phyloP scores from a whole-genome alignment of 2,113 vertebrate species.

The Eonycteris spelaea region DNA sequence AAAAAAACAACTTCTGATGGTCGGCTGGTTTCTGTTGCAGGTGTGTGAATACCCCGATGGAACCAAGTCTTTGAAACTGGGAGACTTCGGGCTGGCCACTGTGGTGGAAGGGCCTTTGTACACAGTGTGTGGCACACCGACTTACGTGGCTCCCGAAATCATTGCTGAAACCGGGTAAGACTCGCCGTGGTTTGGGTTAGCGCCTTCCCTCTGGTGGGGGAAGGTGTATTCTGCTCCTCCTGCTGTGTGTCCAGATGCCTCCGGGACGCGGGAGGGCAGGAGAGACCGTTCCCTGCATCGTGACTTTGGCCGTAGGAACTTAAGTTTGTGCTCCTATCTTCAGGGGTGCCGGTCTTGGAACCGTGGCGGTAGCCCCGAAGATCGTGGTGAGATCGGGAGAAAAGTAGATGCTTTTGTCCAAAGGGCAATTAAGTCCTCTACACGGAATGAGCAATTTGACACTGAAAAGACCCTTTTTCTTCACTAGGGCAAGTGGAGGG shows the following conservation, averaged over 20 bases:
- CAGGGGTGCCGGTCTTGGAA: not conserved
- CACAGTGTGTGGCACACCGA: constrained; percentile 97
- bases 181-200: not conserved
- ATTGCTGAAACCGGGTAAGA: constrained; percentile 96
- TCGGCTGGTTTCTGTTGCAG: constrained; percentile 72
- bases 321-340: not conserved
- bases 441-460: not conserved
- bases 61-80: constrained; percentile 95
- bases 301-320: not conserved
- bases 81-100: constrained; percentile 96
- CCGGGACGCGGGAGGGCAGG: not conserved
- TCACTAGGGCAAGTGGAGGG: not conserved
- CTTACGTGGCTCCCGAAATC: constrained; percentile 98
- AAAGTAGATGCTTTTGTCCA: not conserved
- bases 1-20: not conserved
- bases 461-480: not conserved
- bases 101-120: constrained; percentile 95
- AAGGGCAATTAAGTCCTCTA: not conserved
- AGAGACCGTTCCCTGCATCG: fast-evolving
- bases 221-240: fast-evolving
- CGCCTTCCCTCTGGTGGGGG: not conserved
- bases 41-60: constrained; percentile 94
- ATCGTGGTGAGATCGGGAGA: not conserved
- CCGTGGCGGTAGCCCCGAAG: not conserved
- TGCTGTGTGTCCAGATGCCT: fast-evolving